A percentile compares a stretch with the other conserved stretches of the same genome.
Conservation (phyloP, 2,888 invertebrate genomes). For the Caenorhabditis zanzibari region DNA sequence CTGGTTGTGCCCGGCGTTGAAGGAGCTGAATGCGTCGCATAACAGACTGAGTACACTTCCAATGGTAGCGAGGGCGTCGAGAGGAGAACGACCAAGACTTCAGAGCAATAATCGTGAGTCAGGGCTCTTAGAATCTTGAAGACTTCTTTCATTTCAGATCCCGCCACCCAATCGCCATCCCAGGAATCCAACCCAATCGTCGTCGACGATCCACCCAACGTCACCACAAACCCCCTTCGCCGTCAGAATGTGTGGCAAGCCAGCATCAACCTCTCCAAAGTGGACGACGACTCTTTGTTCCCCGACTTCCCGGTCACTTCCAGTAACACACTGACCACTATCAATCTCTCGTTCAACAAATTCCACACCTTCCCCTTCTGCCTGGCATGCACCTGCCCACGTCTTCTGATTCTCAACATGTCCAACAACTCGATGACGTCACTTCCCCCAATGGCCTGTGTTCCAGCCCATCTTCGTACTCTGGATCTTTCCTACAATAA, state of each 20-base stretch:
- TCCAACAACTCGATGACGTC: slow-evolving; percentile 88
- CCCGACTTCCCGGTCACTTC: slow-evolving; percentile 73
- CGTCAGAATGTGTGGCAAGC: slow-evolving; percentile 72
- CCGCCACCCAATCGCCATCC: slow-evolving; percentile 39
- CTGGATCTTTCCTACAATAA: slow-evolving; percentile 95
- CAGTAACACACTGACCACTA: slow-evolving; percentile 87
- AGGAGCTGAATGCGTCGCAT: slow-evolving; percentile 83
- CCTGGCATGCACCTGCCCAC: slow-evolving; percentile 93
- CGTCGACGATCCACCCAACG: slow-evolving; percentile 58
- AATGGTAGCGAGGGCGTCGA: slow-evolving; percentile 62
- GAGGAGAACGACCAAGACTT: slow-evolving; percentile 52
- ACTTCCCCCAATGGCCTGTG: slow-evolving; percentile 85
- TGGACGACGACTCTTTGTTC: slow-evolving; percentile 84
- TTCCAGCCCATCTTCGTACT: slow-evolving; percentile 75
- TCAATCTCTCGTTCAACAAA: slow-evolving; percentile 92
- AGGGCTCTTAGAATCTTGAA: background rate
- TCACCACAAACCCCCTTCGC: slow-evolving; percentile 58
- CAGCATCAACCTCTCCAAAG: slow-evolving; percentile 70
- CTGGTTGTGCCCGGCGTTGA: slow-evolving; percentile 92
- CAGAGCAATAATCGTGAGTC: slow-evolving; percentile 39
- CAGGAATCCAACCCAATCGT: slow-evolving; percentile 40
- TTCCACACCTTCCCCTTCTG: slow-evolving; percentile 92
- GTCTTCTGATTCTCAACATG: slow-evolving; percentile 92
- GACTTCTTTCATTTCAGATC: slow-evolving; percentile 15
- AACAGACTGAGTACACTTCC: slow-evolving; percentile 69